Evolutionary conservation across 2,888 invertebrate species (phyloP).

Genomic region (Aphelenchoides bicaudatus): DNA sequence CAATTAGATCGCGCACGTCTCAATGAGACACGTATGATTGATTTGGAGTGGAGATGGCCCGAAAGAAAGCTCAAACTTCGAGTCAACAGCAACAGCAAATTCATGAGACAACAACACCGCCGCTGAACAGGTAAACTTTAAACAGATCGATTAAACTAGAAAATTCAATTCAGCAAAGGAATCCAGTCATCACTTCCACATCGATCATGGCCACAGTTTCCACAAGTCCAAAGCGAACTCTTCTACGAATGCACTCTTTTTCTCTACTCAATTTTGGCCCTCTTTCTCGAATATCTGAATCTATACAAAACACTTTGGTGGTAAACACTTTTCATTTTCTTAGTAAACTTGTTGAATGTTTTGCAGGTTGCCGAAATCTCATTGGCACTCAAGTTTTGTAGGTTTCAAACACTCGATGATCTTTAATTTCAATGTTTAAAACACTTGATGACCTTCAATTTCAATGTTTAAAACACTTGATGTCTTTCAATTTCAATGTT

Average conservation of each 20-base stretch:
- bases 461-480: conserved; percentile 22
- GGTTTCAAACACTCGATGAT: conserved; percentile 59
- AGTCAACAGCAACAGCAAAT: too few relatives aligned
- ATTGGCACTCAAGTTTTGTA: conserved; percentile 82
- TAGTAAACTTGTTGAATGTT: too few relatives aligned
- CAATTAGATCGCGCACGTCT: too few relatives aligned
- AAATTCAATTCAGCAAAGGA: too few relatives aligned
- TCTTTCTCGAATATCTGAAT: conserved; percentile 83
- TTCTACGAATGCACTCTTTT: conserved; percentile 82
- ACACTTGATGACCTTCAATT: conserved; percentile 21
- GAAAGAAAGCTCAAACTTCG: too few relatives aligned
- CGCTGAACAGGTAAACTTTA: too few relatives aligned
- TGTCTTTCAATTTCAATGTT: neutral
- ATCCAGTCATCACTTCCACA: conserved; percentile 15
- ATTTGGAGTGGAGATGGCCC: too few relatives aligned
- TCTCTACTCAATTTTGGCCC: conserved; percentile 74
- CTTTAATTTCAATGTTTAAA: neutral
- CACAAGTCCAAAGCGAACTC: conserved; percentile 70
- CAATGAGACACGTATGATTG: too few relatives aligned
- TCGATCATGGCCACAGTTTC: conserved; percentile 35
- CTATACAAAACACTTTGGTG: conserved; percentile 94
- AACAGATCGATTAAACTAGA: too few relatives aligned
- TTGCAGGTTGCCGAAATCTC: conserved; percentile 85
- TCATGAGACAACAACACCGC: too few relatives aligned
- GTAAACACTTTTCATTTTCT: too few relatives aligned